Evolutionary conservation across 2,888 invertebrate genomes (phyloP).

Genomic region (Hypomecis punctinalis): DNA sequence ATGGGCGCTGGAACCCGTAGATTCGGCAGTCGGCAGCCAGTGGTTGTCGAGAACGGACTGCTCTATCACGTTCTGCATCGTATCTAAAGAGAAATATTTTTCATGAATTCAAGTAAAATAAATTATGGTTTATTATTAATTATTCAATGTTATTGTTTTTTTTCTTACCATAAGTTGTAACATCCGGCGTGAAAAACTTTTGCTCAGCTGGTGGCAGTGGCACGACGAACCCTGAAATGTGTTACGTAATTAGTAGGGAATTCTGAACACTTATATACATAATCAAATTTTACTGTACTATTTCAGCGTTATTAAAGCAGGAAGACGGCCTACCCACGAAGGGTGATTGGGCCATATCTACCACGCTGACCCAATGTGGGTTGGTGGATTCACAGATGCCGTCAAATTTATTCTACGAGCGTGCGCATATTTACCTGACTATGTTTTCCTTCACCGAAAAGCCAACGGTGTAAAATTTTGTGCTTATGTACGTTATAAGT

Average conservation of each 20-base stretch:
- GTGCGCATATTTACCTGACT: too few species aligned
- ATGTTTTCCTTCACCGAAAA: too few species aligned
- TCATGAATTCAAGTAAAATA: neutral
- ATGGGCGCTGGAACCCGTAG: slow-evolving; percentile 62
- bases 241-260: neutral
- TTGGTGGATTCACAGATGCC: too few species aligned
- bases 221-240: slow-evolving; percentile 69
- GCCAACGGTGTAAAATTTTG: too few species aligned
- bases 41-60: slow-evolving; percentile 82
- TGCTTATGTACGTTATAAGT: too few species aligned
- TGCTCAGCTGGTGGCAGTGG: slow-evolving; percentile 80
- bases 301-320: too few species aligned
- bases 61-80: slow-evolving; percentile 82
- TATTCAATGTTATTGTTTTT: neutral
- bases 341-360: too few species aligned
- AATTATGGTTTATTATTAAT: neutral
- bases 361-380: too few species aligned
- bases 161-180: slow-evolving; percentile 71
- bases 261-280: too few species aligned
- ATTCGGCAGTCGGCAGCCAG: slow-evolving; percentile 80
- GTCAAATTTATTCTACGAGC: too few species aligned
- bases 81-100: slow-evolving; percentile 59
- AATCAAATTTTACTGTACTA: too few species aligned
- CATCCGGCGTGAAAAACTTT: slow-evolving; percentile 79
- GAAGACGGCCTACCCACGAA: too few species aligned